Conservation (phyloP, 1,140 invertebrate genomes). For the Drosophila parvula region DNA sequence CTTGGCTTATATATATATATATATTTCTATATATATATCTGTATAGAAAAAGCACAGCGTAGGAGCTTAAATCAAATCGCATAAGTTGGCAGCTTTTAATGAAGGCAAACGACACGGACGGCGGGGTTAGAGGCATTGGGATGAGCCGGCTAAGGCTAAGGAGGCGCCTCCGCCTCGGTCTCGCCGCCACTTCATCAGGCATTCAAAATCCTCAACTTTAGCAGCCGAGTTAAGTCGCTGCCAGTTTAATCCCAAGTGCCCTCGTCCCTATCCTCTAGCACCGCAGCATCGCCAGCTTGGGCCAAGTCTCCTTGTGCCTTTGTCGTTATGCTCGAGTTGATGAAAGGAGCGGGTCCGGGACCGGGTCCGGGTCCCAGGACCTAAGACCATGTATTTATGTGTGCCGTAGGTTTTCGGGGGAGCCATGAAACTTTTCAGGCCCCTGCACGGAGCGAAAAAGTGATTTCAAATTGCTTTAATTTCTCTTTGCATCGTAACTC, state of each 20-base stretch:
- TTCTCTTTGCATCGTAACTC: neutral
- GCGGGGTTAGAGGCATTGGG: neutral
- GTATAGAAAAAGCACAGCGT: slow-evolving; percentile 17
- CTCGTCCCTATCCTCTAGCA: slow-evolving; percentile 11
- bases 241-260: slow-evolving; percentile 74
- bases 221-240: slow-evolving; percentile 67
- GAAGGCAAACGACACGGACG: slow-evolving; percentile 32
- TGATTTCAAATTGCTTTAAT: neutral
- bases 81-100: slow-evolving; percentile 76
- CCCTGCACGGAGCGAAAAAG: slow-evolving; percentile 21
- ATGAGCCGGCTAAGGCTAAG: slow-evolving; percentile 20
- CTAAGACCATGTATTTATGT: slow-evolving; percentile 64
- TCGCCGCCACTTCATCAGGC: slow-evolving; percentile 26
- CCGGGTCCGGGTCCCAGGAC: slow-evolving; percentile 9
- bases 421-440: slow-evolving; percentile 41
- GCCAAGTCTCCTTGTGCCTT: slow-evolving; percentile 26
- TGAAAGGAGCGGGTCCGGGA: slow-evolving; percentile 38
- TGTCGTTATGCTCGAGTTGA: slow-evolving; percentile 57
- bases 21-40: slow-evolving; percentile 21
- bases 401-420: slow-evolving; percentile 41
- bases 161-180: slow-evolving; percentile 3
- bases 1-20: slow-evolving; percentile 12
- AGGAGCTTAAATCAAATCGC: slow-evolving; percentile 74
- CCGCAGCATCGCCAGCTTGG: neutral
- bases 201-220: slow-evolving; percentile 69